A percentile compares a stretch with the other conserved stretches of the same genome.
Conservation (phyloP, 2,113 vertebrate genomes). For the Pluvialis apricaria region DNA sequence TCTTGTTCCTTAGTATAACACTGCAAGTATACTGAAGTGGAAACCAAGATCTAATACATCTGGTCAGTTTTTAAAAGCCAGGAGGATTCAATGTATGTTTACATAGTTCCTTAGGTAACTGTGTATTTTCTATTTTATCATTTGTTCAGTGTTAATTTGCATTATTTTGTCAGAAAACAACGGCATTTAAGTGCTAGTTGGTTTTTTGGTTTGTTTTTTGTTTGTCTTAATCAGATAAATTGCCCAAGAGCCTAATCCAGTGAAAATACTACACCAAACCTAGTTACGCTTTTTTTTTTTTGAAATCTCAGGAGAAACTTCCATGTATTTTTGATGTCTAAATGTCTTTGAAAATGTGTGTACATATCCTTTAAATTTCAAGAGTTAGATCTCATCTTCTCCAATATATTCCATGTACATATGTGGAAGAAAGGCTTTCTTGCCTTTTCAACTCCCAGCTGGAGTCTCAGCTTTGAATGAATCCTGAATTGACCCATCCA, state of each 20-base stretch:
- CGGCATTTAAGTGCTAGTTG: not conserved
- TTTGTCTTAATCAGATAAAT: not conserved
- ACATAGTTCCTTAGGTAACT: not conserved
- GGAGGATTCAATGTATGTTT: not conserved
- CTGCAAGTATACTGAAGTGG: not conserved
- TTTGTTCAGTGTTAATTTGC: not conserved
- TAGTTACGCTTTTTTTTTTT: not conserved
- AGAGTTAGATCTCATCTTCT: not conserved
- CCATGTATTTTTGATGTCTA: not conserved
- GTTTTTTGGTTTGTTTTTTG: not conserved
- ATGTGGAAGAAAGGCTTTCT: not conserved
- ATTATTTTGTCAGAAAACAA: not conserved
- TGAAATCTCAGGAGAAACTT: not conserved
- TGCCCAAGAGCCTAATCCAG: not conserved
- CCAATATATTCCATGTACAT: not conserved
- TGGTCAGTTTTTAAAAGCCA: not conserved
- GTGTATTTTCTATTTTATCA: not conserved
- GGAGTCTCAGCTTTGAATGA: not conserved
- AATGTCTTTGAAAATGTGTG: not conserved
- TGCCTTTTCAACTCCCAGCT: constrained; percentile 16
- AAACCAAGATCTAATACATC: not conserved
- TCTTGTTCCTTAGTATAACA: not conserved
- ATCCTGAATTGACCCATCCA: constrained; percentile 3
- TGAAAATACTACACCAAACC: not conserved
- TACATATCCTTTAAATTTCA: not conserved